Evolutionary conservation across 2,888 invertebrate genomes (phyloP), one percentile per base, ranked within the genome.

Genomic region (Lasioglossum marginatum): DNA sequence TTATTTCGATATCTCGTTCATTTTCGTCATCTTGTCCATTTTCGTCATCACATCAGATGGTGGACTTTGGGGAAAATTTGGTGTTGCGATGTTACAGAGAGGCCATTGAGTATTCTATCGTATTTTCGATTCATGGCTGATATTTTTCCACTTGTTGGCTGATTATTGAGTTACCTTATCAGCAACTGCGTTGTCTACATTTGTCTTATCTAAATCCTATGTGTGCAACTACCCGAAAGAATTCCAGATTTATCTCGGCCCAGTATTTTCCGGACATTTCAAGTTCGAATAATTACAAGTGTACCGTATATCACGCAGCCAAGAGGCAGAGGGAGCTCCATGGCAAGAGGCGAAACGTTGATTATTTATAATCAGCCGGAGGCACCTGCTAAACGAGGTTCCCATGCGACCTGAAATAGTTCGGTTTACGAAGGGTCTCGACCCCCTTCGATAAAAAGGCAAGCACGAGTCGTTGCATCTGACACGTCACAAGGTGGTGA

Each of bases 361-460:
- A 93, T 93, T 94, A 93, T 94, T 94, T 93, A 94, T 94, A 94
- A 93, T 93, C 91, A 83, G 86, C 66, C 73, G 80, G 82, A 86
- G 92, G 93, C 94, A 94, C 94, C 93, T 94, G 94, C 94, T 91
- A 85, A 92, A 92, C 91, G 91, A 79, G 90, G 91, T 94, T 94
- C 94, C 93, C 94, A 94, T 92, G 94, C 93, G 89, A 90, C 92
- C 91, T 88, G 87, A 94, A 93, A 94, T 94, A 94, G 93, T 88
- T 84, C 71, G 79, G 81, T 79, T 76, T 81, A 81, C 81, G 83
- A 86, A 84, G 88, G 84, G 86, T 81, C 75, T 14, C 43, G 63
- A 37, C 71, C 81, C 79, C 81, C 34, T 77, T 74, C 81, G 91
- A 91, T 92, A 92, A 92, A 92, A 91, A 90, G 87, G 76, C 82